A percentile compares a stretch with the other conserved stretches of the same genome.
These are phyloP conservation scores for Castor canadensis DNA, from an alignment of 2,113 vertebrate species.

Conservation along the genomic window DNA sequence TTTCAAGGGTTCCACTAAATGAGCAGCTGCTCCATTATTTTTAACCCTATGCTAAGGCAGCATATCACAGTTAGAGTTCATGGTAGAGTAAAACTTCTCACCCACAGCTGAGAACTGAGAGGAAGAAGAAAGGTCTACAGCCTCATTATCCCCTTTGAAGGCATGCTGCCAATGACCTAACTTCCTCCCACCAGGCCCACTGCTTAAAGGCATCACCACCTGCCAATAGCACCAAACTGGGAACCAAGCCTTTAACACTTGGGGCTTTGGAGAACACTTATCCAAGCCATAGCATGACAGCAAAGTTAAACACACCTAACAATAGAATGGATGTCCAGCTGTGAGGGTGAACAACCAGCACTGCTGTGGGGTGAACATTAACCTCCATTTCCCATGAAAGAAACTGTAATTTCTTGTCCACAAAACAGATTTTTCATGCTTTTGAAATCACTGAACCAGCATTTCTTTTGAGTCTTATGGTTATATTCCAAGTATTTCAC, in stretches of 20 bases:
- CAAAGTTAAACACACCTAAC: neutral
- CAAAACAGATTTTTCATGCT: neutral
- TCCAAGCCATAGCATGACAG: neutral
- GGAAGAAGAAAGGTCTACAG: too few relatives aligned
- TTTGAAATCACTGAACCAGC: neutral
- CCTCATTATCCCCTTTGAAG: neutral
- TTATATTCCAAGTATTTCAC: neutral
- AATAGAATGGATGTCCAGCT: neutral
- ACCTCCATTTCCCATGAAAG: neutral
- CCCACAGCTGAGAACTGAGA: neutral
- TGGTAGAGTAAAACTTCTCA: neutral
- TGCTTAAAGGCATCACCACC: neutral
- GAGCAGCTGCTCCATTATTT: neutral
- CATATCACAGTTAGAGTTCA: too few relatives aligned
- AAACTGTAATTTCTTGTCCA: neutral
- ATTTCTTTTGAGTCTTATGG: neutral
- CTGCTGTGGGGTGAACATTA: neutral
- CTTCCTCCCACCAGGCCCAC: too few relatives aligned
- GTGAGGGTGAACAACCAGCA: neutral
- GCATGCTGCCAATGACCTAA: neutral
- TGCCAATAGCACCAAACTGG: too few relatives aligned
- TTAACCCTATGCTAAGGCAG: neutral
- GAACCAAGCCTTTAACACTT: neutral
- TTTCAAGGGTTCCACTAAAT: neutral
- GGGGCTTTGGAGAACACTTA: neutral